Evolutionary conservation across 2,888 invertebrate species (phyloP).

Genomic region (Drosophila paramelanica): DNA sequence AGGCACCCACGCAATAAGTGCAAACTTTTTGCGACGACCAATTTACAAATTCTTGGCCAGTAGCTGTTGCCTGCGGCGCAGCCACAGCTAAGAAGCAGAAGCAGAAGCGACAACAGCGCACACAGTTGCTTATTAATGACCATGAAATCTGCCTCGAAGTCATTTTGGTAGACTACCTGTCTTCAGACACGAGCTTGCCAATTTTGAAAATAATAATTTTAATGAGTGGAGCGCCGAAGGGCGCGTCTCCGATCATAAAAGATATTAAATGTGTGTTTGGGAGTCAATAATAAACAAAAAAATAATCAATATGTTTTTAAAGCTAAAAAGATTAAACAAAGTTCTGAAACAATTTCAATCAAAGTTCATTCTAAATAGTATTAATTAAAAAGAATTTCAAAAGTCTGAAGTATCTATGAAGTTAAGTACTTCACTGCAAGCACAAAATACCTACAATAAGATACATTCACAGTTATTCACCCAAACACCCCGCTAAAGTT

Average conservation of each 20-base stretch:
- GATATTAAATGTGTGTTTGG: not conserved
- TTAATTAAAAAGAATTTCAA: too few species aligned
- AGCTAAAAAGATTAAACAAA: not conserved
- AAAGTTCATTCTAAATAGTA: too few species aligned
- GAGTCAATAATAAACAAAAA: not conserved
- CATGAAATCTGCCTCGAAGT: slow-evolving; percentile 82
- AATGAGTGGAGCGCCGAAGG: not conserved
- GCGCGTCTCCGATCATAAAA: not conserved
- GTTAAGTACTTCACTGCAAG: too few species aligned
- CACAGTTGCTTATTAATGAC: slow-evolving; percentile 67
- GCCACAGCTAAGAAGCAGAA: slow-evolving; percentile 2
- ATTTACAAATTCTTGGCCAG: slow-evolving; percentile 60
- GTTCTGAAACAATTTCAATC: too few species aligned
- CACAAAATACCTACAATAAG: too few species aligned
- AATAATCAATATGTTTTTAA: not conserved
- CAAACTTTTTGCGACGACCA: slow-evolving; percentile 51
- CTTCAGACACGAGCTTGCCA: slow-evolving; percentile 55
- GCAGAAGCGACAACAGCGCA: slow-evolving; percentile 31
- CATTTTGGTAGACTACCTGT: slow-evolving; percentile 62
- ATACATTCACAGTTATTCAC: too few species aligned
- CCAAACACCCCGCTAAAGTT: slow-evolving; percentile 14
- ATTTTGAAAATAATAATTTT: slow-evolving; percentile 23
- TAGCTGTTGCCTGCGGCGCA: slow-evolving; percentile 26
- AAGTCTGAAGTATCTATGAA: too few species aligned
- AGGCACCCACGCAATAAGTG: slow-evolving; percentile 71